These are phyloP conservation scores for Morpho helenor DNA, from an alignment of 2,888 invertebrate species.

Conservation along the genomic window DNA sequence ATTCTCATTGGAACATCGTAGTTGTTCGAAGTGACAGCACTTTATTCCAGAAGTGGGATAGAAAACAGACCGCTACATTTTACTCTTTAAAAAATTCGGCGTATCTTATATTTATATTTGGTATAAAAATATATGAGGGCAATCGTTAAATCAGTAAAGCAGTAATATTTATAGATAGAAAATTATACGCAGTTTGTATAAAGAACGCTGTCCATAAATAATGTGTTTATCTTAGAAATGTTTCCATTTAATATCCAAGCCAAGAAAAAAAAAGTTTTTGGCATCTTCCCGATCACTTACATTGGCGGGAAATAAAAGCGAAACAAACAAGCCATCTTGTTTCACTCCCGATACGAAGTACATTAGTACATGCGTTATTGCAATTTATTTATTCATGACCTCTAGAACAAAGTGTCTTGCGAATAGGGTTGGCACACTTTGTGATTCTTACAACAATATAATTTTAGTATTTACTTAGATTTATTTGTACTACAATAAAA, in stretches of 20 bases:
- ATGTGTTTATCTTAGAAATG: slow-evolving; percentile 27
- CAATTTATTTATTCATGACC: slow-evolving; percentile 16
- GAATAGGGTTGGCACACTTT: neutral
- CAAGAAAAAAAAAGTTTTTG: slow-evolving; percentile 33
- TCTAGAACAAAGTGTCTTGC: slow-evolving; percentile 5
- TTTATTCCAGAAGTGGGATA: no score
- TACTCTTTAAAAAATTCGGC: no score
- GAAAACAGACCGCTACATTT: no score
- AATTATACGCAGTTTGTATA: slow-evolving; percentile 12
- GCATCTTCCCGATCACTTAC: slow-evolving; percentile 33
- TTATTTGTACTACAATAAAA: no score
- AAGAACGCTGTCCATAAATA: slow-evolving; percentile 22
- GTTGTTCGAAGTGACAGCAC: no score
- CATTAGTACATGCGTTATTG: slow-evolving; percentile 14
- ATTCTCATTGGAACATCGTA: no score
- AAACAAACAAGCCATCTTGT: slow-evolving; percentile 15
- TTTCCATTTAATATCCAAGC: slow-evolving; percentile 28
- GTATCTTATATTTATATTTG: no score
- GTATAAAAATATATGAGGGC: no score
- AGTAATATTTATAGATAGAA: no score
- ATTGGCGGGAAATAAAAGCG: slow-evolving; percentile 31
- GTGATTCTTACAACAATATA: no score
- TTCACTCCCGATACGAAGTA: slow-evolving; percentile 18
- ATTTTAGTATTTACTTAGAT: no score
- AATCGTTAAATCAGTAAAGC: no score